Evolutionary conservation across 2,113 vertebrate genomes (phyloP), one percentile per base, ranked within the genome.

Genomic region (Chionodraco myersi): DNA sequence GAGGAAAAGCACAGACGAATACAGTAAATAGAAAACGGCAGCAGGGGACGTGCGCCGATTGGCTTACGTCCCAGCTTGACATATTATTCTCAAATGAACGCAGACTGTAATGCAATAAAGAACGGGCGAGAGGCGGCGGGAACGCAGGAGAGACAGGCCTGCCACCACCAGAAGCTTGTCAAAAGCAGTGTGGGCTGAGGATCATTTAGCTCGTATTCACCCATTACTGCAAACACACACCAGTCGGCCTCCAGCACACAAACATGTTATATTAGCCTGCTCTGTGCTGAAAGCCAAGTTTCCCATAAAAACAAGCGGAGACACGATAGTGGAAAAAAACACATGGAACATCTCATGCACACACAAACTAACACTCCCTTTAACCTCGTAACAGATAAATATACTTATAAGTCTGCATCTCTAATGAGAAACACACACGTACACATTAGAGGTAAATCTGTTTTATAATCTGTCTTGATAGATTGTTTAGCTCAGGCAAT

Each of bases 191-290:
- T 88, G 83, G 81, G 87, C 72, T 80, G 69, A 77, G 73, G 47
- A 79, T 86, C 84, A 68, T 80, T 83, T 71, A 66, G 78, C 86
- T 81, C 13, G 4, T 81, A 88, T 86, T 76, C 67, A 47, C 62
- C 62, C 51, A 65, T 83, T 68, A 57, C 68, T 74, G 67, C 79
- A 86, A 76, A 86, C 81, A 41, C 36, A 41, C 36, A 41, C 36
- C 80, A 74, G 80, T 76, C 78, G 77, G 85, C 87, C 89, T 88
- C 82, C 49, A 80, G 83, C 84, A 80, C 80, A 71, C 87, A 92
- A 71, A 87, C 86, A 82, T 44, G 77, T 86, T 88, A 89, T 87
- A 89, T 88, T 82, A 78, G 84, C n/a, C 70, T 73, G 70, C 72
- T 61, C 30, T 49, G 70, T 26, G 59, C 9, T 51, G 23, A 0